phyloP scores from a whole-genome alignment of 2,888 invertebrate species.

The Thera britannica region DNA sequence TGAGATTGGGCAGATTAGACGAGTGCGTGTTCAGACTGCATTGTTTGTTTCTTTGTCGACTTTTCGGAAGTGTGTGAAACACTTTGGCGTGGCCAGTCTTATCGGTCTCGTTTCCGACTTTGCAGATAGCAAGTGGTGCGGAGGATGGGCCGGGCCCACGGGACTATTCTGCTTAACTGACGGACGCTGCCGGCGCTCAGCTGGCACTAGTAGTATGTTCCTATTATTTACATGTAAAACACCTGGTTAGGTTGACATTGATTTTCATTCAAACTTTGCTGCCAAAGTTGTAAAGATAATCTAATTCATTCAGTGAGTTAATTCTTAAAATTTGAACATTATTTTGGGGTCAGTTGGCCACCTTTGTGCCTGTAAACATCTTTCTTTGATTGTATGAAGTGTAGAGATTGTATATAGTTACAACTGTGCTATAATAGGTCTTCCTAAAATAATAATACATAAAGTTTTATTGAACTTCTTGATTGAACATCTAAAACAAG shows the following conservation, averaged over 20 bases:
- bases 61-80: conserved; percentile 39
- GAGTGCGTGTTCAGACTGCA: conserved; percentile 8
- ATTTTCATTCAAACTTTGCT: conserved; percentile 34
- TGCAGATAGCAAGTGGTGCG: conserved; percentile 78
- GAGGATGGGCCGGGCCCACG: conserved; percentile 78
- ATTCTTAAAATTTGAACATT: conserved; percentile 13
- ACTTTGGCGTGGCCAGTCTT: conserved; percentile 68
- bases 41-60: conserved; percentile 7
- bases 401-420: too few relatives aligned
- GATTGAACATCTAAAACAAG: too few relatives aligned
- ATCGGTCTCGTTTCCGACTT: conserved; percentile 81
- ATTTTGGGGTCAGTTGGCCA: not conserved
- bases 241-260: conserved; percentile 40
- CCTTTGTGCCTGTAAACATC: not conserved
- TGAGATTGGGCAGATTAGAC: conserved; percentile 15
- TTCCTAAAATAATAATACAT: too few relatives aligned
- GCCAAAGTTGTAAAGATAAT: conserved; percentile 4
- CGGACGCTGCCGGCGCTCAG: conserved; percentile 81
- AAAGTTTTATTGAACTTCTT: too few relatives aligned
- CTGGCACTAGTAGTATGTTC: conserved; percentile 79
- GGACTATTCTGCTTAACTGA: conserved; percentile 79
- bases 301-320: conserved; percentile 16
- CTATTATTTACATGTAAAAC: conserved; percentile 22
- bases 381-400: not conserved
- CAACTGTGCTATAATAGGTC: too few relatives aligned